Conservation (phyloP, 2,888 invertebrate species). For the Conchocele bisecta region DNA sequence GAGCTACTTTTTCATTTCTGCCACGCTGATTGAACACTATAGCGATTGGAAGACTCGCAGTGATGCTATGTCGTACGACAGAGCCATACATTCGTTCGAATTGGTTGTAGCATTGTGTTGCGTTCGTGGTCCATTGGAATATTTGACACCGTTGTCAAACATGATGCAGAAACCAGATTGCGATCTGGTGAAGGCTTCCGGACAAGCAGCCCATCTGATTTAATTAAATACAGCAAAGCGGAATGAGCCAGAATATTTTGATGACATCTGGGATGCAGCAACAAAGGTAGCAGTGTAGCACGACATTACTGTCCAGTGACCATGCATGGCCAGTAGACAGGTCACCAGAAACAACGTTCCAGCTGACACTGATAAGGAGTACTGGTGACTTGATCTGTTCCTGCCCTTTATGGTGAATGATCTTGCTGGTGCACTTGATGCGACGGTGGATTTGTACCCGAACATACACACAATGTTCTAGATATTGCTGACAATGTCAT, state of each 20-base stretch:
- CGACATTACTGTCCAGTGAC: neutral
- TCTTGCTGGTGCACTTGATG: too few relatives aligned
- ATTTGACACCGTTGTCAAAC: conserved; percentile 15
- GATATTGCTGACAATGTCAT: conserved; percentile 14
- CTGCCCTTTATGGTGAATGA: conserved; percentile 24
- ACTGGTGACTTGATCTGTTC: conserved; percentile 23
- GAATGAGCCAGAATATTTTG: neutral
- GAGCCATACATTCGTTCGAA: too few relatives aligned
- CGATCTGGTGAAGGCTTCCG: conserved; percentile 23
- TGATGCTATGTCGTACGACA: too few relatives aligned
- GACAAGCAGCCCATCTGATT: conserved; percentile 12
- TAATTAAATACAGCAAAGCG: neutral
- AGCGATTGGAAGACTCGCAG: too few relatives aligned
- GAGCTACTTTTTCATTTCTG: conserved; percentile 1
- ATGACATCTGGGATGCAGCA: neutral
- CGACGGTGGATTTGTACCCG: too few relatives aligned
- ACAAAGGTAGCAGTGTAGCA: neutral
- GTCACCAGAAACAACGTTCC: conserved; percentile 9
- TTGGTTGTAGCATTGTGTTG: conserved; percentile 9
- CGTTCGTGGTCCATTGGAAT: conserved; percentile 6
- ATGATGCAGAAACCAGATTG: conserved; percentile 22
- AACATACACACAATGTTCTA: neutral
- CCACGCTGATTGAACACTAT: conserved; percentile 1
- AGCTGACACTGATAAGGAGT: conserved; percentile 10
- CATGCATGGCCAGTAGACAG: conserved; percentile 15